phyloP scores from a whole-genome alignment of 1,140 invertebrate species.

The Pseudomyrmex cubaensis region DNA sequence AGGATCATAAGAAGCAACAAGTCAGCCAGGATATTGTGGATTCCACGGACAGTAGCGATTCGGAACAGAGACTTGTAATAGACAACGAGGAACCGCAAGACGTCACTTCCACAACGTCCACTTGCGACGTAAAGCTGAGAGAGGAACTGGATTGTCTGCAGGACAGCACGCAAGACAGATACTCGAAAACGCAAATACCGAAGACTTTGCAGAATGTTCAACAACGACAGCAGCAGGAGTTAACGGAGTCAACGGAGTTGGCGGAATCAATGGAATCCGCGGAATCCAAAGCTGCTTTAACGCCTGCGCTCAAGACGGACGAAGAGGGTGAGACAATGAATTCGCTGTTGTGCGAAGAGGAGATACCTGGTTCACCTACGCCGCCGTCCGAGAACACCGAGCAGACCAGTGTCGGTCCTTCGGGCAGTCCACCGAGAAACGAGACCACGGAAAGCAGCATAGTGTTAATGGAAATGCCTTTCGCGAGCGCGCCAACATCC shows the following conservation, averaged over 20 bases:
- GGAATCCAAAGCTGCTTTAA: conserved; percentile 52
- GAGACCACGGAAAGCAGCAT: conserved; percentile 80
- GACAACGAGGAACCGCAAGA: conserved; percentile 81
- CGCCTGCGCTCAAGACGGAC: conserved; percentile 68
- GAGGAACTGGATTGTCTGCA: conserved; percentile 66
- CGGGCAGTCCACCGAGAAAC: conserved; percentile 75
- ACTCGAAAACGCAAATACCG: conserved; percentile 36
- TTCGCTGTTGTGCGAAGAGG: conserved; percentile 94
- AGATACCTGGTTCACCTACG: conserved; percentile 94
- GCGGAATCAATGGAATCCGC: conserved; percentile 57
- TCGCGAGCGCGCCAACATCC: conserved; percentile 87
- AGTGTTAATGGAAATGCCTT: conserved; percentile 87
- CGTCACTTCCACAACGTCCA: conserved; percentile 67
- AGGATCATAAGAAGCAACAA: conserved; percentile 80
- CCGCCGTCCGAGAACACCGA: conserved; percentile 85
- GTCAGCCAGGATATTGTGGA: conserved; percentile 84
- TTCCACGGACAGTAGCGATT: conserved; percentile 90
- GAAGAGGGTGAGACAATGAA: conserved; percentile 86
- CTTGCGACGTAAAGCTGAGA: conserved; percentile 75
- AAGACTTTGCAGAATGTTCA: conserved; percentile 44
- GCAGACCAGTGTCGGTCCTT: conserved; percentile 66
- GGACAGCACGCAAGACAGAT: conserved; percentile 57
- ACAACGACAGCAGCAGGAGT: conserved; percentile 59
- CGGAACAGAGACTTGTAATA: conserved; percentile 89
- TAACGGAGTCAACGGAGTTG: conserved; percentile 29